phyloP scores from a whole-genome alignment of 1,140 invertebrate species.

The Chelonus insularis region DNA sequence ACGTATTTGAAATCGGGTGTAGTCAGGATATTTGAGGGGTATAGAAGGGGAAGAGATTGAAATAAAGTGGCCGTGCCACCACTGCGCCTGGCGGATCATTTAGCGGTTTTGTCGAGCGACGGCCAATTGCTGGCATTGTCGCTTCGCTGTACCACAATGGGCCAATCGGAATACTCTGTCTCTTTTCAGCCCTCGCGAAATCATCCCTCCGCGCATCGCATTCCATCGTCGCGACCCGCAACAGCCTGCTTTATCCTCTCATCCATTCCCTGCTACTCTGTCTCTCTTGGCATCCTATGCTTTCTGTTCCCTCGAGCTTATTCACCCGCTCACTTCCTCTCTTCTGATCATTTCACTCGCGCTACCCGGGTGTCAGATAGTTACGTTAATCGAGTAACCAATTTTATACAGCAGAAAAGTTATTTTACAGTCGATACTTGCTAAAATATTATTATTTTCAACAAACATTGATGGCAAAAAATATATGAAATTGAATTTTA shows the following conservation, averaged over 20 bases:
- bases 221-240: slow-evolving; percentile 4
- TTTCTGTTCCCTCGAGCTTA: slow-evolving; percentile 17
- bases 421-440: slow-evolving; percentile 4
- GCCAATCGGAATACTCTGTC: slow-evolving; percentile 59
- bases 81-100: slow-evolving; percentile 58
- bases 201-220: slow-evolving; percentile 3
- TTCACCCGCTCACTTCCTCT: slow-evolving; percentile 11
- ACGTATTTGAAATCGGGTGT: slow-evolving; percentile 22
- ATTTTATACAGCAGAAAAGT: slow-evolving; percentile 52
- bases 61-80: slow-evolving; percentile 60
- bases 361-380: slow-evolving; percentile 43
- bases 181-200: slow-evolving; percentile 40
- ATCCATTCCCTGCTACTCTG: slow-evolving; percentile 22
- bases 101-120: slow-evolving; percentile 63
- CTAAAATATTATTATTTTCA: no score
- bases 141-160: slow-evolving; percentile 60
- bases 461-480: no score
- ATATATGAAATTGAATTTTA: no score
- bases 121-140: slow-evolving; percentile 62
- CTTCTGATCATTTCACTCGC: slow-evolving; percentile 14
- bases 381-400: slow-evolving; percentile 56
- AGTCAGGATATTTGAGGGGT: slow-evolving; percentile 13
- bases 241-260: slow-evolving; percentile 8
- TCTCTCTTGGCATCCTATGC: no score
- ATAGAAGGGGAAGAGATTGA: slow-evolving; percentile 50